Evolutionary conservation across 2,888 invertebrate genomes (phyloP), one percentile per base, ranked within the genome.

Genomic region (Ichneumon xanthorius): DNA sequence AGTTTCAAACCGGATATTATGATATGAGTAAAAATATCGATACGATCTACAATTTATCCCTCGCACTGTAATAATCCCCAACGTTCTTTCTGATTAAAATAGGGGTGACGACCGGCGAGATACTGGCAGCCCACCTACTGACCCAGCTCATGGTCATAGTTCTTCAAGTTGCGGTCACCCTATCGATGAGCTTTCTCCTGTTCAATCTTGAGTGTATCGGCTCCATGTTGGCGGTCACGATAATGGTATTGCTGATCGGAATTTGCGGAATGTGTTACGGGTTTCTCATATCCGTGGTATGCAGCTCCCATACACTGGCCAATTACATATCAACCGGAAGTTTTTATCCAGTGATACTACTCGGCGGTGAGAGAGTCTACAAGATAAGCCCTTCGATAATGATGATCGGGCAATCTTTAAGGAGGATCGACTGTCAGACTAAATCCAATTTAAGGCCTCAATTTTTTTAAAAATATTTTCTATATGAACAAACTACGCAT

Each of bases 271-370:
- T 98, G 97, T 96, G 96, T 90, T 97, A 97, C 92, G 98, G 96
- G 55, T 97, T 98, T 91, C 95, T 98, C 55, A 96, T 98, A 72
- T 98, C 98, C 0, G 96, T 97, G 0, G 94, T 97, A 88, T 97
- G 97, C 90, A 95, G 96, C 30, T 96, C 97, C 45, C 97, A 98
- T 89, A 96, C 96, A 0, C 95, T 97, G 90, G 97, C 98, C 0
- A 97, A 98, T 95, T 98, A 98, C 92, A 95, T 97, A 14, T 96
- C 98, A 0, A 96, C 98, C 0, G 98, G 98, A 16, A 97, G 97
- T 87, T 98, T 98, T 92, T 98, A 98, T 92, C 98, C 98, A 0
- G 96, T 98, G 95, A 96, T 98, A 87, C 94, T 99, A 86, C 94
- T 98, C 6, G 97, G 98, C 92, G 98, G 98, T 98, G 93, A 95